Evolutionary conservation across 2,888 invertebrate species (phyloP).

Genomic region (Podabrus alpinus): DNA sequence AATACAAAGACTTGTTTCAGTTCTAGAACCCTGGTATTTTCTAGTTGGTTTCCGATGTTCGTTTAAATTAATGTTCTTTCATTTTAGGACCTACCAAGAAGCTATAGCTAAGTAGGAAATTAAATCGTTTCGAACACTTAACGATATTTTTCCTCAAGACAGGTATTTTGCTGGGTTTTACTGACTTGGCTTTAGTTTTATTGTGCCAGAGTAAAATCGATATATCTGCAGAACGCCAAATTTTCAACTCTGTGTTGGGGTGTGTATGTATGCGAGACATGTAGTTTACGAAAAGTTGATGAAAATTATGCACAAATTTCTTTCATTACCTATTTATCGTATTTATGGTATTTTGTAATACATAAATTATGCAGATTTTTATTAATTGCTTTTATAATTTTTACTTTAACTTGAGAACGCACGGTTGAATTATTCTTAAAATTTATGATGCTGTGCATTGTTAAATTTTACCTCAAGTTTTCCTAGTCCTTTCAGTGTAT

Average conservation of each 20-base stretch:
- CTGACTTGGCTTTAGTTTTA: constrained; percentile 5
- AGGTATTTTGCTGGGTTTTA: neutral
- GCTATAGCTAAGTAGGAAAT: neutral
- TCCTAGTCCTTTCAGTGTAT: no score
- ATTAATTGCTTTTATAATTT: neutral
- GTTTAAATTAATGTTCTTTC: neutral
- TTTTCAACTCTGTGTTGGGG: constrained; percentile 2
- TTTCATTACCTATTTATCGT: neutral
- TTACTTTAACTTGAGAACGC: neutral
- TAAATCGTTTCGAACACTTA: neutral
- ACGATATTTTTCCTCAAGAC: neutral
- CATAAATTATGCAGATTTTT: neutral
- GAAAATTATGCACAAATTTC: neutral
- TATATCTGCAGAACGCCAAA: constrained; percentile 18
- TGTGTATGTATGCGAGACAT: constrained; percentile 3
- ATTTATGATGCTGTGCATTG: neutral
- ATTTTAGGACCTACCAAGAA: neutral
- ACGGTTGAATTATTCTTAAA: neutral
- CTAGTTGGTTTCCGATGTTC: neutral
- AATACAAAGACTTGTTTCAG: neutral
- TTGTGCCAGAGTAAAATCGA: constrained; percentile 12
- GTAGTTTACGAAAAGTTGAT: neutral
- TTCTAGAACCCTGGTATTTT: neutral
- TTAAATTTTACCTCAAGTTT: neutral
- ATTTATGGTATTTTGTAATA: neutral